Evolutionary conservation across 1,140 invertebrate genomes (phyloP).

Genomic region (Scaptomyza hsui): DNA sequence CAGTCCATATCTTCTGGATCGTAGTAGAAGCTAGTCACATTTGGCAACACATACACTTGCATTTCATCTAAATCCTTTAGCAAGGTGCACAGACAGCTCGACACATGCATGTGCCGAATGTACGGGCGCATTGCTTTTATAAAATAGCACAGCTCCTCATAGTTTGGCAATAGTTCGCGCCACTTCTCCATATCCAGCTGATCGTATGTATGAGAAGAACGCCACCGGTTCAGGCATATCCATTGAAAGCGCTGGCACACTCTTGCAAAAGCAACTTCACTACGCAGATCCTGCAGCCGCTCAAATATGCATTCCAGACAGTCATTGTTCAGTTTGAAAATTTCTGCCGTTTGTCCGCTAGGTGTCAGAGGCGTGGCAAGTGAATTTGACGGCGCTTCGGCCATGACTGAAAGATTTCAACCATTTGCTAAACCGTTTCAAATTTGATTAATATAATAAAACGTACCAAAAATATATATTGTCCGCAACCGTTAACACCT

Average conservation of each 20-base stretch:
- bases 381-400: slow-evolving; percentile 24
- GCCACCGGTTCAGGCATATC: slow-evolving; percentile 61
- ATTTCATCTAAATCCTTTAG: slow-evolving; percentile 69
- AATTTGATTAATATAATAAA: background rate
- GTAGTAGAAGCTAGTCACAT: slow-evolving; percentile 61
- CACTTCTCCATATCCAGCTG: slow-evolving; percentile 64
- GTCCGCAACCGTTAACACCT: background rate
- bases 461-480: slow-evolving; percentile 1
- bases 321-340: slow-evolving; percentile 67
- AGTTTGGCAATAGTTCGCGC: slow-evolving; percentile 61
- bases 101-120: slow-evolving; percentile 52
- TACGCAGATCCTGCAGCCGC: slow-evolving; percentile 55
- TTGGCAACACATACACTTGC: slow-evolving; percentile 59
- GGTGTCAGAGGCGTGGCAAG: background rate
- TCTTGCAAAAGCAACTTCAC: slow-evolving; percentile 59
- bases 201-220: slow-evolving; percentile 53
- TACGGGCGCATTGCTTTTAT: slow-evolving; percentile 50
- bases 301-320: slow-evolving; percentile 68
- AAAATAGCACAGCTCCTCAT: slow-evolving; percentile 67
- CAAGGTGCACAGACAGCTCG: slow-evolving; percentile 60
- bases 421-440: background rate
- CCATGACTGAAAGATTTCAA: slow-evolving; percentile 23
- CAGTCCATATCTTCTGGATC: slow-evolving; percentile 71
- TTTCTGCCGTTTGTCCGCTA: slow-evolving; percentile 30
- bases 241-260: slow-evolving; percentile 61